Evolutionary conservation across 2,113 vertebrate genomes (phyloP).

Genomic region (Tiliqua scincoides): DNA sequence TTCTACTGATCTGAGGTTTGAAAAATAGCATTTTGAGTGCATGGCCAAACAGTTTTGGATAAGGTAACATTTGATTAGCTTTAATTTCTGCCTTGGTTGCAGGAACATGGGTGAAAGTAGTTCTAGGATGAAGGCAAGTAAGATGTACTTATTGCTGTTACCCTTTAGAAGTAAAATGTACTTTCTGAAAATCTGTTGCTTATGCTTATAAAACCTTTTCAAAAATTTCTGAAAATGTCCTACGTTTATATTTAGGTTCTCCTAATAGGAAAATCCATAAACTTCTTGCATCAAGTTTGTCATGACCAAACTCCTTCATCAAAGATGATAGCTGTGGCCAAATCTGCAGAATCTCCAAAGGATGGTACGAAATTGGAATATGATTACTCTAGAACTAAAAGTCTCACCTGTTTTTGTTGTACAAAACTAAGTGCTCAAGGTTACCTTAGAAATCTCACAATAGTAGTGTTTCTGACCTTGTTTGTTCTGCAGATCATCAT

Average conservation of each 20-base stretch:
- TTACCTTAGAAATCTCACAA: not conserved
- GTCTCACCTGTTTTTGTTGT: not conserved
- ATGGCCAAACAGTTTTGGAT: not conserved
- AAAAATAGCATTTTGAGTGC: not conserved
- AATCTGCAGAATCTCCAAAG: slow-evolving; percentile 87
- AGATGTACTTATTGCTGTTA: not conserved
- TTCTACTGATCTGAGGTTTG: not conserved
- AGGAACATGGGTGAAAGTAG: not conserved
- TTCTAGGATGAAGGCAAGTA: not conserved
- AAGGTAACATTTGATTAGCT: not conserved
- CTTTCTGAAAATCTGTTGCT: not conserved
- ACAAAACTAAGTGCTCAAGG: not conserved
- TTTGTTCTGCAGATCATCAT: not conserved
- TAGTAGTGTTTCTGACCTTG: not conserved
- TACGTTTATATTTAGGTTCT: slow-evolving; percentile 81
- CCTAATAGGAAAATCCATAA: slow-evolving; percentile 97
- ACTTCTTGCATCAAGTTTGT: slow-evolving; percentile 98
- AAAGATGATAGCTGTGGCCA: slow-evolving; percentile 87
- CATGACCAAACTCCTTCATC: slow-evolving; percentile 91
- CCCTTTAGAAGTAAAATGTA: not conserved
- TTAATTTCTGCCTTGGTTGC: not conserved
- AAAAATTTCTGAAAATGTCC: not conserved
- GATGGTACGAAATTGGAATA: slow-evolving; percentile 78
- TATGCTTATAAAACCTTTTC: not conserved
- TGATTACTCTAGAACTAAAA: not conserved